phyloP scores from a whole-genome alignment of 1,140 invertebrate species.

The Lysiphlebus fabarum region DNA sequence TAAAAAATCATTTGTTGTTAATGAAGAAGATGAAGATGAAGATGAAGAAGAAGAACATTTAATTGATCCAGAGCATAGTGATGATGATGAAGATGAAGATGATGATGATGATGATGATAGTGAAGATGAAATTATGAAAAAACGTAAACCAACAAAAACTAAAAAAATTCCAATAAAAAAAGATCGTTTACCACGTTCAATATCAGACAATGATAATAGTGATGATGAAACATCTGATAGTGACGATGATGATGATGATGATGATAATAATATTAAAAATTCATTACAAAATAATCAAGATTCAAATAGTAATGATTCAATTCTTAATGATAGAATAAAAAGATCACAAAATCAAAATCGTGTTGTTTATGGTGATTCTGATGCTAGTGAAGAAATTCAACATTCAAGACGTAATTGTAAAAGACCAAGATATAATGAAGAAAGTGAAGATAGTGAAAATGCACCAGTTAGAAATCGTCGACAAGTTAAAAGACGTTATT shows the following conservation, averaged over 20 bases:
- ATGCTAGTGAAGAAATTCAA: not conserved
- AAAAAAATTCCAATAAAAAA: conserved; percentile 23
- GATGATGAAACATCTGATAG: conserved; percentile 30
- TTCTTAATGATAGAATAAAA: conserved; percentile 25
- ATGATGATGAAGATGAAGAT: conserved; percentile 21
- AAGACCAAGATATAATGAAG: conserved; percentile 58
- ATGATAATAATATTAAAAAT: conserved; percentile 19
- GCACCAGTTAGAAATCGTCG: conserved; percentile 42
- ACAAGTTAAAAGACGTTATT: conserved; percentile 43
- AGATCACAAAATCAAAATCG: not conserved
- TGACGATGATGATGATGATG: conserved; percentile 20
- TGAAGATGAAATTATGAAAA: conserved; percentile 24
- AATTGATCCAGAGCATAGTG: conserved; percentile 18
- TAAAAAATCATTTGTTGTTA: conserved; percentile 38
- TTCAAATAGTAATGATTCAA: conserved; percentile 13
- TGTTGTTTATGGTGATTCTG: not conserved
- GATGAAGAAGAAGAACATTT: conserved; percentile 35
- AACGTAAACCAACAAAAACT: conserved; percentile 21
- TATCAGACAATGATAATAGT: conserved; percentile 29
- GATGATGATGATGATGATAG: conserved; percentile 26
- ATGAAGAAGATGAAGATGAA: conserved; percentile 29
- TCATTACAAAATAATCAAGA: conserved; percentile 20
- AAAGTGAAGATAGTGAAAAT: conserved; percentile 52
- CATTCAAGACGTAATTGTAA: conserved; percentile 32
- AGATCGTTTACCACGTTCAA: conserved; percentile 24